Conservation (phyloP, 2,113 vertebrate species). For the Dipodomys spectabilis region DNA sequence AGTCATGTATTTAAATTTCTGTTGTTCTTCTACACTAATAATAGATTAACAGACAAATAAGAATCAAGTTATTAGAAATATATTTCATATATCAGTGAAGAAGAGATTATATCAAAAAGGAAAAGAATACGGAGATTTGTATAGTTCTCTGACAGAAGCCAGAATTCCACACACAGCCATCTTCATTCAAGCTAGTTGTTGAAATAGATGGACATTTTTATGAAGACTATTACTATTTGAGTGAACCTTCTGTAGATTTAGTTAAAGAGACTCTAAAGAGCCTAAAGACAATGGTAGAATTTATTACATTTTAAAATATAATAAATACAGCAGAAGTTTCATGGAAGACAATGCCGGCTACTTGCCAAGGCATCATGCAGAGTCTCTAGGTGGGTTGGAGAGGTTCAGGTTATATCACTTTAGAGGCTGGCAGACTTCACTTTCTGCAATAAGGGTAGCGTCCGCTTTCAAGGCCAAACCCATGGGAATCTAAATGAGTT, state of each 20-base stretch:
- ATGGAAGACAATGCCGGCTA: neutral
- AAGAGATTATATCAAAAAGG: neutral
- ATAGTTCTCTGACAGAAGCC: neutral
- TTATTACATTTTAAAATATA: constrained; percentile 26
- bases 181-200: neutral
- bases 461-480: neutral
- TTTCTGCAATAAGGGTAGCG: neutral
- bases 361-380: neutral
- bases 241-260: constrained; percentile 7
- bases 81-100: constrained; percentile 38
- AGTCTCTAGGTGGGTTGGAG: neutral
- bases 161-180: neutral
- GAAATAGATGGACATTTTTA: neutral
- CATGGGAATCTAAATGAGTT: neutral
- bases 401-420: neutral
- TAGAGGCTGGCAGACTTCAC: neutral
- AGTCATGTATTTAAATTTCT: constrained; percentile 56
- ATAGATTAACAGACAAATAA: constrained; percentile 60
- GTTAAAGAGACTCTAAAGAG: neutral
- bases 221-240: neutral
- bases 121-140: neutral
- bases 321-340: neutral
- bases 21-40: constrained; percentile 40
- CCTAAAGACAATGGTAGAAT: neutral
- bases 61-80: constrained; percentile 50